Evolutionary conservation across 2,888 invertebrate genomes (phyloP).

Genomic region (Eristalis tenax): DNA sequence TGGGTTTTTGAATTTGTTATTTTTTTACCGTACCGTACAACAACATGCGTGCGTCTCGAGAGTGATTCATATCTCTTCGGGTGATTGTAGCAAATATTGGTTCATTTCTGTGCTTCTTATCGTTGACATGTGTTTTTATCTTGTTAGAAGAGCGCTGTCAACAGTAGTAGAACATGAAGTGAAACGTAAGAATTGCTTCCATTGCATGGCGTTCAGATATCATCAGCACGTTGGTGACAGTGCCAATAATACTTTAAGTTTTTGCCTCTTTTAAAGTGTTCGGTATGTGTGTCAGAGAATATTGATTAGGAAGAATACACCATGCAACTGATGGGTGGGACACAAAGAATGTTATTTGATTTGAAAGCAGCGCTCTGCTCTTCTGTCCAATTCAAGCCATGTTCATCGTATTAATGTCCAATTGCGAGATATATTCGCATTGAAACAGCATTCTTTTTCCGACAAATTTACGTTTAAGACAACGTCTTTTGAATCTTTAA

Average conservation of each 20-base stretch:
- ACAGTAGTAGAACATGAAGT: slow-evolving; percentile 24
- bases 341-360: neutral
- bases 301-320: neutral
- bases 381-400: neutral
- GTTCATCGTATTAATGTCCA: neutral
- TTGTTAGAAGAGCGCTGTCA: slow-evolving; percentile 1
- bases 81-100: neutral
- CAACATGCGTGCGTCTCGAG: neutral
- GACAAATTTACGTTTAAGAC: neutral
- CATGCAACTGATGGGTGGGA: neutral
- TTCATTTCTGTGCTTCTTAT: slow-evolving; percentile 5
- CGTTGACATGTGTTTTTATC: slow-evolving; percentile 9
- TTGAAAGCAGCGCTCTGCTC: neutral
- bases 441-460: neutral
- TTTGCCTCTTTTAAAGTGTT: neutral
- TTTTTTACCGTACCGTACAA: too few relatives aligned
- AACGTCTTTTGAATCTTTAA: neutral
- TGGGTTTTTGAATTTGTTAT: slow-evolving; percentile 20
- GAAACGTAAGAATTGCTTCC: neutral
- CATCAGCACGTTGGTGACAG: slow-evolving; percentile 2
- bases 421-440: neutral
- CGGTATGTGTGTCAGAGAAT: neutral
- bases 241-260: neutral
- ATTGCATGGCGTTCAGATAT: slow-evolving; percentile 19
- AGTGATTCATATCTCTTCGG: neutral